Conservation (phyloP, 1,140 invertebrate species). For the Atta colombica region DNA sequence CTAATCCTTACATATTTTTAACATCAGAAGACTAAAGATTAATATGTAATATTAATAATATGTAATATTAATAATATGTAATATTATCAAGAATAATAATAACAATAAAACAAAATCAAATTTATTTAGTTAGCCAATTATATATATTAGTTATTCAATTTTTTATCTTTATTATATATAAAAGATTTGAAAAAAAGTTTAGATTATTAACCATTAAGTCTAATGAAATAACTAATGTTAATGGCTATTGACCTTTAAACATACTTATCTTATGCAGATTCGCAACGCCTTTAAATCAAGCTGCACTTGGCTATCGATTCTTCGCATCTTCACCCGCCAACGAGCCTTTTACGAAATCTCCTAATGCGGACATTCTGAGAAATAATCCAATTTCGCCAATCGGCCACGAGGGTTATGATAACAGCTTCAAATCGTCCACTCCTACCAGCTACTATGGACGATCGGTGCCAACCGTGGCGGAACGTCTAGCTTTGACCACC, state of each 20-base stretch:
- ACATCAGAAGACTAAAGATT: not conserved
- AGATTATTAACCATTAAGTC: not conserved
- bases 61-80: not conserved
- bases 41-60: not conserved
- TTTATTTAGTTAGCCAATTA: not conserved
- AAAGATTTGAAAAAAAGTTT: not conserved
- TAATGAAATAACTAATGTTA: not conserved
- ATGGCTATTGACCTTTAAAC: not conserved
- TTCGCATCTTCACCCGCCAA: slow-evolving; percentile 81
- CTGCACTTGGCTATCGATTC: slow-evolving; percentile 83
- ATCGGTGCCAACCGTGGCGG: slow-evolving; percentile 75
- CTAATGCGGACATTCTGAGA: slow-evolving; percentile 70
- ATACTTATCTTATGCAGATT: slow-evolving; percentile 76
- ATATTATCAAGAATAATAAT: not conserved
- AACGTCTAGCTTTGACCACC: slow-evolving; percentile 74
- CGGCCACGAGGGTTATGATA: slow-evolving; percentile 73
- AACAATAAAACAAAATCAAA: not conserved
- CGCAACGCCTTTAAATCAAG: slow-evolving; percentile 79
- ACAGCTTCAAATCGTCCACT: slow-evolving; percentile 81
- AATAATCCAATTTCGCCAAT: slow-evolving; percentile 82
- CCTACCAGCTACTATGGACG: slow-evolving; percentile 70
- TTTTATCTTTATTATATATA: not conserved
- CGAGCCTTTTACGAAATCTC: slow-evolving; percentile 71
- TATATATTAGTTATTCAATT: not conserved
- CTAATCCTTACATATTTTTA: too few relatives aligned